Evolutionary conservation across 1,140 invertebrate genomes (phyloP).

Genomic region (Ceratitis capitata): DNA sequence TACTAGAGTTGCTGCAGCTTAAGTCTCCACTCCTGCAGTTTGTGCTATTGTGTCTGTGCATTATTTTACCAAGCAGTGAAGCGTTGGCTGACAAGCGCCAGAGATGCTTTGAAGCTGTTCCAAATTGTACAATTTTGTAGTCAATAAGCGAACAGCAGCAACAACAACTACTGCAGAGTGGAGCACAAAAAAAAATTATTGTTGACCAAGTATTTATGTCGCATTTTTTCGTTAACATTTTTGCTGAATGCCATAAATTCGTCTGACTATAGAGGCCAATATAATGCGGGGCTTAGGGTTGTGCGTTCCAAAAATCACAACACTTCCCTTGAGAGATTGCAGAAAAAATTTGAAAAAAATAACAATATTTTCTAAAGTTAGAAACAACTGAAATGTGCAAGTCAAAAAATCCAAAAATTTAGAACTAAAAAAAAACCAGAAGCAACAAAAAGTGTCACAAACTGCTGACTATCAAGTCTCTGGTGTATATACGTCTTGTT

Average conservation of each 20-base stretch:
- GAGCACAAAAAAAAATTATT: neutral
- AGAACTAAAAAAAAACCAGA: neutral
- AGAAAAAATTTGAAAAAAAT: neutral
- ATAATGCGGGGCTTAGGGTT: neutral
- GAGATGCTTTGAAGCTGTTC: neutral
- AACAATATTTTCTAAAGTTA: neutral
- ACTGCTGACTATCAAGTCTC: neutral
- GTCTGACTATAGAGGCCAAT: neutral
- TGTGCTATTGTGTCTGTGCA: slow-evolving; percentile 6
- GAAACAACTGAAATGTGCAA: neutral
- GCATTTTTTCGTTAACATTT: neutral
- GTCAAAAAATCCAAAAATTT: neutral
- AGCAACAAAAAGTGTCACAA: slow-evolving; percentile 20
- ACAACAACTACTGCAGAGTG: neutral
- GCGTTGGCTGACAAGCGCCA: neutral
- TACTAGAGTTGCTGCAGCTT: neutral
- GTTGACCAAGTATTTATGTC: slow-evolving; percentile 11
- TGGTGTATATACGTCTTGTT: neutral
- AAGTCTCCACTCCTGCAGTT: neutral
- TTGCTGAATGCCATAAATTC: slow-evolving; percentile 32
- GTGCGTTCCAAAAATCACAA: neutral
- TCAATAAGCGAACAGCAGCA: neutral
- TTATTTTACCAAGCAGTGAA: slow-evolving; percentile 20
- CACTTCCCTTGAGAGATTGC: neutral
- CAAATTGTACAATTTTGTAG: neutral